phyloP scores from a whole-genome alignment of 2,888 invertebrate species.

The Synergus gifuensis region DNA sequence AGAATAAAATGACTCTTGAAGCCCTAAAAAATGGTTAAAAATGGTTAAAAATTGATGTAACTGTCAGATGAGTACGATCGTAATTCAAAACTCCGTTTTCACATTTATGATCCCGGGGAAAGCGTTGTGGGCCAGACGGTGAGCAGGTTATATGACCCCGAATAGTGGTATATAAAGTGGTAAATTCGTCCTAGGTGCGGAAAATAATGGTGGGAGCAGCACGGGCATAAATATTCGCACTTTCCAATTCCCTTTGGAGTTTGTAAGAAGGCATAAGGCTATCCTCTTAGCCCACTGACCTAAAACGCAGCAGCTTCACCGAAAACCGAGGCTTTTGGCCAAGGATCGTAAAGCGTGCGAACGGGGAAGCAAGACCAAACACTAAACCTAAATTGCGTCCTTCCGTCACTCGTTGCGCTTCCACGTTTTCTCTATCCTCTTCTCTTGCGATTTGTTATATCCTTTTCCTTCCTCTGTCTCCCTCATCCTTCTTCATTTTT shows the following conservation, averaged over 20 bases:
- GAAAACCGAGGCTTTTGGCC: constrained; percentile 50
- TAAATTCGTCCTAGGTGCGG: constrained; percentile 44
- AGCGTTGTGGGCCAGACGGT: constrained; percentile 56
- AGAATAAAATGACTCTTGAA: neutral
- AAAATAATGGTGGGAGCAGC: constrained; percentile 46
- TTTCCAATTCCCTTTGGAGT: constrained; percentile 54
- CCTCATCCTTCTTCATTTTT: neutral
- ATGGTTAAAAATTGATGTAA: constrained; percentile 1
- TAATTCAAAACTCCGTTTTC: constrained; percentile 32
- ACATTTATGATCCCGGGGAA: constrained; percentile 44
- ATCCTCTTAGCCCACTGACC: constrained; percentile 65
- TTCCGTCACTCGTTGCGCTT: constrained; percentile 22
- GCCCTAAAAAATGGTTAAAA: neutral
- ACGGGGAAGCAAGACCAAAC: constrained; percentile 38
- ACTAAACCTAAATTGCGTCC: constrained; percentile 37
- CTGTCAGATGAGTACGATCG: neutral
- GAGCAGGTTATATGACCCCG: constrained; percentile 60
- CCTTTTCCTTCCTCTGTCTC: constrained; percentile 21
- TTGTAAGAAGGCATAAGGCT: constrained; percentile 16
- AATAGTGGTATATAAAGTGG: constrained; percentile 46
- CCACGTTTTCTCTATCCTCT: constrained; percentile 19
- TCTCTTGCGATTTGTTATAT: neutral
- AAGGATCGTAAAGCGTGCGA: constrained; percentile 55
- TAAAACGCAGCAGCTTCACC: constrained; percentile 59
- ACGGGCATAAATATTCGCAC: constrained; percentile 65